Conservation (phyloP, 23 tunicate genomes). For the Botrylloides violaceus region DNA sequence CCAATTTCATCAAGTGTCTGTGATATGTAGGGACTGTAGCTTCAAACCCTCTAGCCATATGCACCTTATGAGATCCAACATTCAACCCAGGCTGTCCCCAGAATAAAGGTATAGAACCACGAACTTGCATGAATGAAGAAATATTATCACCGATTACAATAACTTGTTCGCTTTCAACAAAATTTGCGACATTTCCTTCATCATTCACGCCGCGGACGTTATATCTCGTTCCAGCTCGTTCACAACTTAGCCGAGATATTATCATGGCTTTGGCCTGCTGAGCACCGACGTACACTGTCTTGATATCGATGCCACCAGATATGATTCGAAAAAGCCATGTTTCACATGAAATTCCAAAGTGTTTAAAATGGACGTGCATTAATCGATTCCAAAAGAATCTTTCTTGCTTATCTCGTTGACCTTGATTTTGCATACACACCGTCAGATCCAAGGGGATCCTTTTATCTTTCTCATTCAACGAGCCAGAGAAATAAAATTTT, state of each 20-base stretch:
- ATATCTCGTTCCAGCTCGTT: slow-evolving; percentile 94
- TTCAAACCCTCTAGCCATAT: slow-evolving; percentile 33
- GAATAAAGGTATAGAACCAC: slow-evolving; percentile 91
- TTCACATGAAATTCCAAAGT: slow-evolving; percentile 24
- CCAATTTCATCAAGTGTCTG: slow-evolving; percentile 50
- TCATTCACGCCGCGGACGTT: slow-evolving; percentile 79
- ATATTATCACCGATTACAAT: slow-evolving; percentile 44
- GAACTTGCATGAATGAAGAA: slow-evolving; percentile 61
- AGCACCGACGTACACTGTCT: slow-evolving; percentile 68
- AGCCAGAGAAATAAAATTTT: slow-evolving; percentile 47
- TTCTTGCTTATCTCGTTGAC: slow-evolving; percentile 4
- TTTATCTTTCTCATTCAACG: not conserved
- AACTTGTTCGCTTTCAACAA: slow-evolving; percentile 96
- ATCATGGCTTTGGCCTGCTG: slow-evolving; percentile 70
- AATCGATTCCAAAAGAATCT: slow-evolving; percentile 60
- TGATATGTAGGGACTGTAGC: slow-evolving; percentile 57
- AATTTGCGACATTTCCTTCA: slow-evolving; percentile 82
- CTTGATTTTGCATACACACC: slow-evolving; percentile 34
- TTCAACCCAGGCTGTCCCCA: slow-evolving; percentile 99
- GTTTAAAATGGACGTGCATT: slow-evolving; percentile 44
- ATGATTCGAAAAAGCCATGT: slow-evolving; percentile 54
- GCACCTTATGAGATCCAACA: slow-evolving; percentile 90
- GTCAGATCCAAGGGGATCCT: slow-evolving; percentile 25
- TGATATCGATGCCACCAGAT: slow-evolving; percentile 86
- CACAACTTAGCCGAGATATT: slow-evolving; percentile 73